A percentile compares a stretch with the other conserved stretches of the same genome.
These are phyloP conservation scores for Coccyzus lansbergi DNA, from an alignment of 2,797 vertebrate genomes.

Conservation along the genomic window DNA sequence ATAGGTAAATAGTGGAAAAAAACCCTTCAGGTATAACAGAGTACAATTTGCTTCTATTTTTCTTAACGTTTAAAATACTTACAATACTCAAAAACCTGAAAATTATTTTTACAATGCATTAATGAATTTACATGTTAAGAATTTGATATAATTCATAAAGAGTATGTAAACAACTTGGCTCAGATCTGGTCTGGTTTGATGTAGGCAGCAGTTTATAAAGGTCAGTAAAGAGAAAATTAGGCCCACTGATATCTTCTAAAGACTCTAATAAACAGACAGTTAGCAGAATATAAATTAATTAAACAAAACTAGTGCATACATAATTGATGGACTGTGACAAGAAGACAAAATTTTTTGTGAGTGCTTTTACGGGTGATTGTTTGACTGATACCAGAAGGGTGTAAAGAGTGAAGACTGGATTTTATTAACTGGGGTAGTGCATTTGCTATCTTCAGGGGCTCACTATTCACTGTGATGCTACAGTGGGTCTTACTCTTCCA, in stretches of 20 bases:
- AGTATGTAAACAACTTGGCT: neutral
- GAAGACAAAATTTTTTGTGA: neutral
- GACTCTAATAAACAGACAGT: neutral
- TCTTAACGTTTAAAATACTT: neutral
- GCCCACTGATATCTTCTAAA: neutral
- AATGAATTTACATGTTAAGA: neutral
- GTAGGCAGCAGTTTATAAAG: neutral
- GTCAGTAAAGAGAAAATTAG: neutral
- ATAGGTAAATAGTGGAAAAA: neutral
- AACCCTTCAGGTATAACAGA: neutral
- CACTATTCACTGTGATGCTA: neutral
- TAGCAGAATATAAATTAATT: neutral
- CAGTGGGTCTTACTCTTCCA: neutral
- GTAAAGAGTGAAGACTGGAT: neutral
- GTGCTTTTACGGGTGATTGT: neutral
- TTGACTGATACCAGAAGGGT: neutral
- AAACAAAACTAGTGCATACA: neutral
- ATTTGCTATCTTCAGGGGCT: neutral
- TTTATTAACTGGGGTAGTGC: neutral
- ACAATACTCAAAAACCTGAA: neutral
- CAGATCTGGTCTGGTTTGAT: neutral
- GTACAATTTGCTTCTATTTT: neutral
- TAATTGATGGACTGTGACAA: neutral
- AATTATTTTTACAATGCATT: neutral
- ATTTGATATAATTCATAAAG: neutral